phyloP scores from a whole-genome alignment of 2,113 vertebrate species.

The Syngnathus scovelli region DNA sequence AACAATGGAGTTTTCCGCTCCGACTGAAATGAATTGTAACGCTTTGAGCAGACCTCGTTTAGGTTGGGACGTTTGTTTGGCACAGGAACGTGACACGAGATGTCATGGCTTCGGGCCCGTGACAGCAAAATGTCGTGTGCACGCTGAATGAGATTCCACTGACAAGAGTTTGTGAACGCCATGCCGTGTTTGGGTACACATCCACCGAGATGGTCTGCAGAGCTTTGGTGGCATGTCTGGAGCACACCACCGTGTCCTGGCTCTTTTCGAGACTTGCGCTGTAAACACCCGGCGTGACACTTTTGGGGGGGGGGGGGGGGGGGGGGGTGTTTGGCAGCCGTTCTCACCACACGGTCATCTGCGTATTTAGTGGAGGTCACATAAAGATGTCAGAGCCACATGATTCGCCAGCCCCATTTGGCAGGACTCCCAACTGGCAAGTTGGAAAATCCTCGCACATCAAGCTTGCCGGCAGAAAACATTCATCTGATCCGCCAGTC shows the following conservation, averaged over 20 bases:
- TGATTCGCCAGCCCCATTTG: slow-evolving; percentile 20
- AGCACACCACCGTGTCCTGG: slow-evolving; percentile 10
- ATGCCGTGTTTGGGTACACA: slow-evolving; percentile 1
- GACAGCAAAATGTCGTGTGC: neutral
- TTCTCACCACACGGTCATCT: slow-evolving; percentile 27
- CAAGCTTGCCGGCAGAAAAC: neutral
- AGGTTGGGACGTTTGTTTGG: too few species aligned
- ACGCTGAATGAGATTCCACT: slow-evolving; percentile 29
- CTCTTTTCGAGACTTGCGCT: slow-evolving; percentile 25
- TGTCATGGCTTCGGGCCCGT: too few species aligned
- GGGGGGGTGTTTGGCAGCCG: slow-evolving; percentile 15
- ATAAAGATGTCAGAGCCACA: slow-evolving; percentile 21
- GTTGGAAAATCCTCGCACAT: too few species aligned
- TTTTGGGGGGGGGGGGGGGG: slow-evolving; percentile 7
- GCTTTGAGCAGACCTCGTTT: too few species aligned
- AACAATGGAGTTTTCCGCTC: too few species aligned
- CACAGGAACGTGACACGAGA: too few species aligned
- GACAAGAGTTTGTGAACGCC: slow-evolving; percentile 14
- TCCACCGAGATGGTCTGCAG: slow-evolving; percentile 17
- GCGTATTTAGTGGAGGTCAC: slow-evolving; percentile 21
- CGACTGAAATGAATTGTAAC: too few species aligned
- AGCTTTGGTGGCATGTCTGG: slow-evolving; percentile 1
- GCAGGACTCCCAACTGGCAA: slow-evolving; percentile 27
- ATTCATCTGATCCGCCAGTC: too few species aligned
- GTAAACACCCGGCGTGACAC: slow-evolving; percentile 14